These are phyloP conservation scores for Phylloscopus trochiloides DNA, from an alignment of 2,113 vertebrate species.

Conservation along the genomic window DNA sequence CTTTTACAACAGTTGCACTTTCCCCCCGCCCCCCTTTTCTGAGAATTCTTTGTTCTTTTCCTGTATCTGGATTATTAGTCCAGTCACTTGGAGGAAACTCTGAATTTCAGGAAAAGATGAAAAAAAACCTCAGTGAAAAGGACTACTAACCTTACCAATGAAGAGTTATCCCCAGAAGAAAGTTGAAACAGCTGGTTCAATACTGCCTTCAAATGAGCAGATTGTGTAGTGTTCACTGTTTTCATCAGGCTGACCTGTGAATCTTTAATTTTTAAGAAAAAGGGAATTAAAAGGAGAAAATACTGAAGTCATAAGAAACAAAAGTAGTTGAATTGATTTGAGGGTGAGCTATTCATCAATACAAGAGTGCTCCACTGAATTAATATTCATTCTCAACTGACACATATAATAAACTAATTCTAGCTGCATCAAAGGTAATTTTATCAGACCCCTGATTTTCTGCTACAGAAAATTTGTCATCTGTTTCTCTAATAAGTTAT, in stretches of 20 bases:
- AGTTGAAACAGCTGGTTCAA: neutral
- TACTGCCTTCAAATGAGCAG: neutral
- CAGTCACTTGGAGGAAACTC: neutral
- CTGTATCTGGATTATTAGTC: neutral
- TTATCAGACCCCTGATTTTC: neutral
- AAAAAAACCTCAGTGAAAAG: neutral
- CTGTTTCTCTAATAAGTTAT: neutral
- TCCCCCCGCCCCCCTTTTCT: neutral
- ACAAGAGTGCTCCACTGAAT: neutral
- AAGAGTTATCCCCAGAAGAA: neutral
- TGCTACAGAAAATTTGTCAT: neutral
- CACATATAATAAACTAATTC: neutral
- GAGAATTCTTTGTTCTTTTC: neutral
- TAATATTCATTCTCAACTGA: neutral
- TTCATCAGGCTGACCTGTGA: neutral
- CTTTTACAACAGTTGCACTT: neutral
- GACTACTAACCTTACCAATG: neutral
- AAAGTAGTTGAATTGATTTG: neutral
- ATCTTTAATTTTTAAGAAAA: neutral
- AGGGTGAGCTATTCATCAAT: neutral
- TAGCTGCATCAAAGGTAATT: neutral
- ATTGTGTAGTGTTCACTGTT: neutral
- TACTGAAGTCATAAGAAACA: neutral
- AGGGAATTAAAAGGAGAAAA: neutral
- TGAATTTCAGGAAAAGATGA: neutral